Evolutionary conservation across 2,113 vertebrate genomes (phyloP).

Genomic region (Psophia crepitans): DNA sequence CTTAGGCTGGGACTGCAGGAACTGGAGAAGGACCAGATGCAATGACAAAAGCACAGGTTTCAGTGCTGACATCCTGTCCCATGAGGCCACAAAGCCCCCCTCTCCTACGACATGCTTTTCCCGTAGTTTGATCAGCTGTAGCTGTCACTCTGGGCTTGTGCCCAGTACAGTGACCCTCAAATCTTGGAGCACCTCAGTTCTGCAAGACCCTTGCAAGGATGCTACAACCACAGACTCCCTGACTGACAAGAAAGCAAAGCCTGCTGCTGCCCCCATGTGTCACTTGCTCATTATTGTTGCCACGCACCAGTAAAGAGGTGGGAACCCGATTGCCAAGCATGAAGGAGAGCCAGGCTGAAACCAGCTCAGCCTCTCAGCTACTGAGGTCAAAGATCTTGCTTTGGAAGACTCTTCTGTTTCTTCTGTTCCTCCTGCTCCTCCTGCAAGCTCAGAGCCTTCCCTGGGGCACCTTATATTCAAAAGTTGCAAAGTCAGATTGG

Average conservation of each 20-base stretch:
- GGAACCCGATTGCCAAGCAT: neutral
- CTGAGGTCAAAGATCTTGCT: neutral
- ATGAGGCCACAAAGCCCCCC: neutral
- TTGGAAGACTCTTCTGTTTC: neutral
- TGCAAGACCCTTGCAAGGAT: neutral
- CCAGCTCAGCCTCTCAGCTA: neutral
- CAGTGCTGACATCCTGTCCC: neutral
- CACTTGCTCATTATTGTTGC: neutral
- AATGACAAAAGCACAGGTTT: neutral
- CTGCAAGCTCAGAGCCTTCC: neutral
- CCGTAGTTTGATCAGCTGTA: neutral
- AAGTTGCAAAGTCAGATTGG: neutral
- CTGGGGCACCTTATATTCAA: neutral
- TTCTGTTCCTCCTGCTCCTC: neutral
- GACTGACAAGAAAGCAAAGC: neutral
- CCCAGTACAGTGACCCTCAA: neutral
- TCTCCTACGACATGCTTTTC: neutral
- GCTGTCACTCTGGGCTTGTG: neutral
- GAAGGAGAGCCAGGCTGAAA: neutral
- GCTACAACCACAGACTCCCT: neutral
- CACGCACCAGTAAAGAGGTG: neutral
- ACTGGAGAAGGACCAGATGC: neutral
- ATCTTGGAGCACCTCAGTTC: neutral
- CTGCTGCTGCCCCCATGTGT: constrained; percentile 50
- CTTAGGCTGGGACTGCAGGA: neutral